phyloP scores from a whole-genome alignment of 2,113 vertebrate species.

The Drymodes brunneopygia region DNA sequence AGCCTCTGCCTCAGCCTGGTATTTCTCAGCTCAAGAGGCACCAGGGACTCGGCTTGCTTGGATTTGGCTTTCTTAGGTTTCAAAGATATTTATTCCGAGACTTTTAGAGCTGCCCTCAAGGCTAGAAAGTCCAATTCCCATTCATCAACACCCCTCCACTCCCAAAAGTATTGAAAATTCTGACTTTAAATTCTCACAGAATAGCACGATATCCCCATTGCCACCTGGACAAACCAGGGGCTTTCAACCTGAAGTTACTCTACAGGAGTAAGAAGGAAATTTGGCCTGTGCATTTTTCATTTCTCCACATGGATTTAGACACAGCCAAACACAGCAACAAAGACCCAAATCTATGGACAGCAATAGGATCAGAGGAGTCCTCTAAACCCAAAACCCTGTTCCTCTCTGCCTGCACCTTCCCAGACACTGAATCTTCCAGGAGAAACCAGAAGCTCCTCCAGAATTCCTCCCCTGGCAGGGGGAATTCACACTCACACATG shows the following conservation, averaged over 20 bases:
- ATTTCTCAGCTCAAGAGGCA: background rate
- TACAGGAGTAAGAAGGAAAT: background rate
- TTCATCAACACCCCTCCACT: background rate
- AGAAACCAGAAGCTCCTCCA: background rate
- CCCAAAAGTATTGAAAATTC: background rate
- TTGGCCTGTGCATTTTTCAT: background rate
- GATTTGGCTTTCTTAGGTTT: background rate
- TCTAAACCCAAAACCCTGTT: background rate
- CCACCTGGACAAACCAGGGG: background rate
- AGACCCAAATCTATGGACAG: background rate
- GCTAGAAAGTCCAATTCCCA: background rate
- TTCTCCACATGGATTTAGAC: rapidly evolving
- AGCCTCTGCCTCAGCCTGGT: background rate
- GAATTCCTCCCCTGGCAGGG: background rate
- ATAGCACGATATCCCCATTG: background rate
- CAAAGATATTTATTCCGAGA: background rate
- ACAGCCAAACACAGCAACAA: background rate
- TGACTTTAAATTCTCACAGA: background rate
- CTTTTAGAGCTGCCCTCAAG: background rate
- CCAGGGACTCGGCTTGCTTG: background rate
- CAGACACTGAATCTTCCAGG: background rate
- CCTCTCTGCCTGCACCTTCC: background rate
- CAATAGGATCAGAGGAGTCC: background rate
- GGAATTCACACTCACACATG: background rate
- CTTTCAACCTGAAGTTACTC: background rate